These are phyloP conservation scores for Dastarcus helophoroides DNA, from an alignment of 2,888 invertebrate genomes.

Conservation along the genomic window DNA sequence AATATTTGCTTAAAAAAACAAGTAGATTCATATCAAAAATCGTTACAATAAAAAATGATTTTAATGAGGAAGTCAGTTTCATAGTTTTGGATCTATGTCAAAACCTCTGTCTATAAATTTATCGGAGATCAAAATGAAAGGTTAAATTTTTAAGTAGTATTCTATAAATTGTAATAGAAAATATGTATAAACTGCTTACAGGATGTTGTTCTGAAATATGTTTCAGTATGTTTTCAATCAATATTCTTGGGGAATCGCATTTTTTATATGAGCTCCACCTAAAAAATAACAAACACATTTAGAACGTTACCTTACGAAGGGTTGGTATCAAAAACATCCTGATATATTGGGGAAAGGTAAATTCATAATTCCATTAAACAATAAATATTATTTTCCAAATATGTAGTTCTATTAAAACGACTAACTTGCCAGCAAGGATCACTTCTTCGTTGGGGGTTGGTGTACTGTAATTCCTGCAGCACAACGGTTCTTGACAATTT, in stretches of 20 bases:
- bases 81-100: too few species aligned
- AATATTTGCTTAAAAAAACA: too few species aligned
- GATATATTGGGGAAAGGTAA: constrained; percentile 4
- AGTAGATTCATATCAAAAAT: too few species aligned
- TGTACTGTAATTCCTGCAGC: constrained; percentile 76
- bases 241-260: constrained; percentile 85
- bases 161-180: too few species aligned
- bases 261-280: constrained; percentile 91
- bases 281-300: neutral
- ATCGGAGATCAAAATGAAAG: too few species aligned
- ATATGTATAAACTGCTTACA: constrained; percentile 41
- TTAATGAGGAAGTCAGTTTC: too few species aligned
- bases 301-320: neutral
- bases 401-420: constrained; percentile 4
- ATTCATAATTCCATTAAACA: neutral
- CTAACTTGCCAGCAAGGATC: constrained; percentile 59
- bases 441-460: constrained; percentile 52
- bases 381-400: neutral
- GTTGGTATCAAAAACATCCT: constrained; percentile 5
- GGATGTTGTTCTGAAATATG: constrained; percentile 75
- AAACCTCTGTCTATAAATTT: too few species aligned
- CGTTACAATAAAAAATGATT: too few species aligned
- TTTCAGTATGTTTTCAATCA: constrained; percentile 82
- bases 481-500: constrained; percentile 87
- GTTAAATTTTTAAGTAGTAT: too few species aligned